phyloP scores from a whole-genome alignment of 1,140 invertebrate genomes.

The Pissodes strobi region DNA sequence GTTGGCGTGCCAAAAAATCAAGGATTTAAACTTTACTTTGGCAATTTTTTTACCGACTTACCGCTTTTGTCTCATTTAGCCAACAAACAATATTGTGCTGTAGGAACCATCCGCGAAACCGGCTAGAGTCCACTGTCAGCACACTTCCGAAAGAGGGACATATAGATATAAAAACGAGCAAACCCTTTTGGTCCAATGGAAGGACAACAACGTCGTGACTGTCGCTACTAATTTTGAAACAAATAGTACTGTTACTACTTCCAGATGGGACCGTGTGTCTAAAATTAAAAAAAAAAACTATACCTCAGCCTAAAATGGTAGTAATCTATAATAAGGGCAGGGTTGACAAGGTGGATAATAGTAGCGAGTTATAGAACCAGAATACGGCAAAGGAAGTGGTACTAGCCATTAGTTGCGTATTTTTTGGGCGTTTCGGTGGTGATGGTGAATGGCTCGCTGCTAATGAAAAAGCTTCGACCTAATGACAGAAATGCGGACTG shows the following conservation, averaged over 20 bases:
- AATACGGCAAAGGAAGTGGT: too few relatives aligned
- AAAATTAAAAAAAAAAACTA: not conserved
- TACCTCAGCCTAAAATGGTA: not conserved
- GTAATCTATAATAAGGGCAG: too few relatives aligned
- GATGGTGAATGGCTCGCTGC: not conserved
- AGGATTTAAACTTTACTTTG: not conserved
- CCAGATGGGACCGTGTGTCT: not conserved
- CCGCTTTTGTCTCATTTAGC: not conserved
- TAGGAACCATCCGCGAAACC: not conserved
- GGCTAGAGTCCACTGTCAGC: not conserved
- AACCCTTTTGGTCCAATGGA: not conserved
- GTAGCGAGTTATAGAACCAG: not conserved
- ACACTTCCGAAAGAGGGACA: not conserved
- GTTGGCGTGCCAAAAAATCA: too few relatives aligned
- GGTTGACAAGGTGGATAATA: not conserved
- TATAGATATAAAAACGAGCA: not conserved
- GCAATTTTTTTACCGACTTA: not conserved
- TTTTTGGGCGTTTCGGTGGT: not conserved
- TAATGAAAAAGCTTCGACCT: not conserved
- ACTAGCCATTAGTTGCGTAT: not conserved
- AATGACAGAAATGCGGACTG: not conserved
- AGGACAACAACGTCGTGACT: too few relatives aligned
- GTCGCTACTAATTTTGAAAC: not conserved
- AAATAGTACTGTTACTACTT: not conserved
- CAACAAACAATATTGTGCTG: not conserved